Percentiles rank a stretch among this genome's conserved stretches.
phyloP scores from a whole-genome alignment of 1,140 invertebrate genomes.

The Meloidogyne floridensis region DNA sequence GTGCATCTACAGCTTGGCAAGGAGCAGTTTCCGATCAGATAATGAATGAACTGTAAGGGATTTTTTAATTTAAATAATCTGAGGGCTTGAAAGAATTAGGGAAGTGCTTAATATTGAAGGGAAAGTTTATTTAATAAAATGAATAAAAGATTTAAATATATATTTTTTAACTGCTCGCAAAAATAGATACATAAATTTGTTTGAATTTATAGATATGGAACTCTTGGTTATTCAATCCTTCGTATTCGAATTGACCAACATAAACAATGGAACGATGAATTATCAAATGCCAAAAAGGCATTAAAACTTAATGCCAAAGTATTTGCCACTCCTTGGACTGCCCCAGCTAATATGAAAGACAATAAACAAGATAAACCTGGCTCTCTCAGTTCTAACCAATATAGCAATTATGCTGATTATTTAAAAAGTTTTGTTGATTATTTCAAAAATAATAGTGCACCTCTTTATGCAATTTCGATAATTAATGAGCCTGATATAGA shows the following conservation, averaged over 20 bases:
- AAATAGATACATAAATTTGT: no score
- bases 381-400: neutral
- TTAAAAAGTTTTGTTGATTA: conserved; percentile 8
- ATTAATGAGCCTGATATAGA: neutral
- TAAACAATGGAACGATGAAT: neutral
- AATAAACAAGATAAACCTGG: neutral
- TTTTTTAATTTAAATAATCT: no score
- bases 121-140: no score
- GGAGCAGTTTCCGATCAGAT: neutral
- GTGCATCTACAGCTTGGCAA: neutral
- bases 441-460: neutral
- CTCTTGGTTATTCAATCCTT: neutral
- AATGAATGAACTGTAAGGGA: neutral
- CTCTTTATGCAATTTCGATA: neutral
- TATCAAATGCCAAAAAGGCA: neutral
- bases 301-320: neutral
- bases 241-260: neutral
- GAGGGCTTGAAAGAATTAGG: no score
- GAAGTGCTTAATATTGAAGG: no score
- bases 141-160: no score
- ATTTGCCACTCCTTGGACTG: neutral
- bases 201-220: no score
- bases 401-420: neutral
- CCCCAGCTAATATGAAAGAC: neutral
- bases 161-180: no score